These are phyloP conservation scores for Novumbra hubbsi DNA, from an alignment of 2,797 vertebrate species.

Conservation along the genomic window DNA sequence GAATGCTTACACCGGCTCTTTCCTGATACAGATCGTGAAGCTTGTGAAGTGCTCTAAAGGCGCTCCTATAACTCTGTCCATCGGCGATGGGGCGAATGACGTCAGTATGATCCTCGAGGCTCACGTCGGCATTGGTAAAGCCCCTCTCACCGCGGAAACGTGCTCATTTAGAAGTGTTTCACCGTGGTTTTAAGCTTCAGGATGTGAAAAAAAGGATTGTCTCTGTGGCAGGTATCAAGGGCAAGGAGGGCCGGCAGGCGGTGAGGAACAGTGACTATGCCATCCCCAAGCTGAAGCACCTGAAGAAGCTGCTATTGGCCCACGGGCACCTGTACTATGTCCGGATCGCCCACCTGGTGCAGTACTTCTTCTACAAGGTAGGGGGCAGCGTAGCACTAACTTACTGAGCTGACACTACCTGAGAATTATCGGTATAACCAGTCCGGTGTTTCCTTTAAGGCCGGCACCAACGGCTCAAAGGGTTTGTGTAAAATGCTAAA, in stretches of 20 bases:
- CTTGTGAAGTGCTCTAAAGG: conserved; percentile 98
- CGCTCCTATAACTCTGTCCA: conserved; percentile 88
- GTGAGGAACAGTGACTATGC: conserved; percentile 97
- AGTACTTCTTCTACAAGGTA: conserved; percentile 99
- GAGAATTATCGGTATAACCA: background rate
- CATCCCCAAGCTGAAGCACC: conserved; percentile 95
- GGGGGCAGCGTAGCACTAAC: conserved; percentile 8
- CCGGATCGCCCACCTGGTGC: conserved; percentile 96
- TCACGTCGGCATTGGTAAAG: conserved; percentile 96
- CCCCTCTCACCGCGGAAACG: background rate
- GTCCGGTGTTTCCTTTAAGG: too few species aligned
- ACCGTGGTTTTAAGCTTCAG: background rate
- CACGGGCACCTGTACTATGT: conserved; percentile 98
- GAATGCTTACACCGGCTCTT: background rate
- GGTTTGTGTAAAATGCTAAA: too few species aligned
- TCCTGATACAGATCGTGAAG: conserved; percentile 85
- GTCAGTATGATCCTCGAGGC: conserved; percentile 99
- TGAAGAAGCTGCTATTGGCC: conserved; percentile 89
- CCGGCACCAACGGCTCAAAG: too few species aligned
- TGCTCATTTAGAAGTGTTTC: background rate
- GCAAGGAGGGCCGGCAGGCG: conserved; percentile 96
- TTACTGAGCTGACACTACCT: background rate
- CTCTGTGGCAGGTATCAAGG: conserved; percentile 86
- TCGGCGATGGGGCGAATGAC: conserved; percentile 96
- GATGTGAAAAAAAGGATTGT: background rate